Conservation (phyloP, 1,140 invertebrate species). For the Drosophila paulistorum region DNA sequence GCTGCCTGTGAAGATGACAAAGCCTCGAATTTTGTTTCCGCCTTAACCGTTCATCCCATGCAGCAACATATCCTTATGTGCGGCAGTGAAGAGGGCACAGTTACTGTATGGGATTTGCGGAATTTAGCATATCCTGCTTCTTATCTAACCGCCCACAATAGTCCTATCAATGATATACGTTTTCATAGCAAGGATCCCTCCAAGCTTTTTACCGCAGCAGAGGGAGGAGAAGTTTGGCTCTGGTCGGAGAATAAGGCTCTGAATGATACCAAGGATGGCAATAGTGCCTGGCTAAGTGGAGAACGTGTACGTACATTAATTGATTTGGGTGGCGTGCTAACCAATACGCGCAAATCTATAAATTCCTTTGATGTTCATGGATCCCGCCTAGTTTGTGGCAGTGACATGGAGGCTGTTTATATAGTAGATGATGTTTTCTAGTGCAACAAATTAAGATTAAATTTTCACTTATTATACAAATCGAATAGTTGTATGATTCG, state of each 20-base stretch:
- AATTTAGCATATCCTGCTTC: conserved; percentile 92
- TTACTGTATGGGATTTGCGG: conserved; percentile 95
- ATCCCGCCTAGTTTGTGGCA: conserved; percentile 89
- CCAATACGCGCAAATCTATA: conserved; percentile 88
- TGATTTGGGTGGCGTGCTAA: conserved; percentile 89
- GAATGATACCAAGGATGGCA: conserved; percentile 42
- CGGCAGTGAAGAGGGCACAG: conserved; percentile 91
- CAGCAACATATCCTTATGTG: conserved; percentile 91
- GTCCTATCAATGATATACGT: conserved; percentile 90
- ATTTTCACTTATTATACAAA: conserved; percentile 2
- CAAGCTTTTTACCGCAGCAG: conserved; percentile 91
- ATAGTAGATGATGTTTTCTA: conserved; percentile 85
- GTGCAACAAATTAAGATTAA: not conserved
- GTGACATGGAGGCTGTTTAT: conserved; percentile 93
- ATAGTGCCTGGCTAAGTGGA: conserved; percentile 87
- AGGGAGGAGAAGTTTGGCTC: conserved; percentile 92
- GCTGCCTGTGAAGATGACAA: conserved; percentile 87
- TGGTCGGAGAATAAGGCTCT: conserved; percentile 87
- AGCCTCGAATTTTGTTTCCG: conserved; percentile 87
- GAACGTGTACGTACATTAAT: conserved; percentile 88
- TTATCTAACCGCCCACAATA: conserved; percentile 90
- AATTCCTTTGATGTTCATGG: conserved; percentile 91
- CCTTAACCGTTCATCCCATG: conserved; percentile 91
- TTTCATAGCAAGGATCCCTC: conserved; percentile 93
- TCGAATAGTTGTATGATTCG: not conserved